Evolutionary conservation across 2,113 vertebrate genomes (phyloP), one percentile per base, ranked within the genome.

Genomic region (Dendrocopos noguchii): DNA sequence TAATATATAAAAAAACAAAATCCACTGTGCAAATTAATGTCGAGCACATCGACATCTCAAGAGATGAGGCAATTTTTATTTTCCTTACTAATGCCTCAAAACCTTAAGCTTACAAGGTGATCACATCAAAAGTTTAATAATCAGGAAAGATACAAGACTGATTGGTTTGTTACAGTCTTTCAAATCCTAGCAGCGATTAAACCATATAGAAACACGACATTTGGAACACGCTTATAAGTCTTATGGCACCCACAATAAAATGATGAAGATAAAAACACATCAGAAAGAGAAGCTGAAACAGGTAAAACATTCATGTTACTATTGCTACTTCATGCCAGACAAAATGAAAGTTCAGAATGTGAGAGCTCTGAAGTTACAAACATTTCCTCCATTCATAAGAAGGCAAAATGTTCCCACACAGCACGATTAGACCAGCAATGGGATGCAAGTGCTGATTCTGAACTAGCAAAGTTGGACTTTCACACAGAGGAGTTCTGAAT

Each of bases 31-130:
- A 47, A 94, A 94, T 75, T 87, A 88, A 94, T 81, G 80, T 79
- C 88, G 90, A 88, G 66, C 76, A 87, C 82, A 94, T 9, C 78
- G 72, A 59, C 75, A 87, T 90, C 93, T 71, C 68, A 31, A n/a
- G 53, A 68, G 74, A 68, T 4, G 29, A 90, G 61, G 89, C 47
- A 73, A 84, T 92, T 95, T 93, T 95, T 88, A 71, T 91, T 91
- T 94, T 90, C 29, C 7, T 86, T 89, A 90, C 88, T 95, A 87
- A 88, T 91, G 83, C 90, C 73, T 84, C 74, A 86, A 91, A 94
- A 96, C 71, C 64, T 76, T 21, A 68, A 87, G 67, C 44, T 57
- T 82, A 84, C 55, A 56, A 78, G 88, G 67, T 65, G 66, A 80
- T 93, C 85, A 55, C n/a, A 93, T 91, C 80, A 88, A 44, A 65